Conservation (phyloP, 2,113 vertebrate genomes). For the Athene noctua region DNA sequence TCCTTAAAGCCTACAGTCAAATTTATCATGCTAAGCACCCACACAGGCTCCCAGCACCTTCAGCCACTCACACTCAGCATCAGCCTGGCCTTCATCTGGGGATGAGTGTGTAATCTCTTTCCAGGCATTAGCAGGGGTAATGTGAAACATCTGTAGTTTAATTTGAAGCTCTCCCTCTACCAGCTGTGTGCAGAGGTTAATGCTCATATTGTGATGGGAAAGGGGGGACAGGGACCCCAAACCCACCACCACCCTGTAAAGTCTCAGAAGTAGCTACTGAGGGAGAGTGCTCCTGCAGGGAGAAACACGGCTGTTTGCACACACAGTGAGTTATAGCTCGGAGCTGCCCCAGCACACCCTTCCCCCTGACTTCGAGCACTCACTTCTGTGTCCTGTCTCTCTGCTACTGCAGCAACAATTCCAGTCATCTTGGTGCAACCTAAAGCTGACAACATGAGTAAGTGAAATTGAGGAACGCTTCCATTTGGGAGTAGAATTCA, state of each 20-base stretch:
- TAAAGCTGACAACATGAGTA: neutral
- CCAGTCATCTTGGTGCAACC: neutral
- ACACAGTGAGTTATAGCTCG: neutral
- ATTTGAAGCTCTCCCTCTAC: neutral
- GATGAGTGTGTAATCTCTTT: accelerated
- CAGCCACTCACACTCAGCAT: neutral
- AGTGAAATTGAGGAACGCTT: accelerated
- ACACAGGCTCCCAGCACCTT: neutral
- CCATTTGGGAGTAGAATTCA: neutral
- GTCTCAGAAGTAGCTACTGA: neutral
- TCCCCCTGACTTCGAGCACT: neutral
- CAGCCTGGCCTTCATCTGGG: accelerated
- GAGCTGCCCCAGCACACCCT: neutral
- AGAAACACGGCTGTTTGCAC: accelerated
- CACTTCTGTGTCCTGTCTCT: neutral
- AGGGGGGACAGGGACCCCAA: neutral
- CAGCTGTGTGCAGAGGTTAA: neutral
- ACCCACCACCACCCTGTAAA: neutral
- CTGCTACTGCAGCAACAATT: neutral
- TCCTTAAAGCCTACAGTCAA: neutral
- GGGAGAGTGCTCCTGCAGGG: accelerated
- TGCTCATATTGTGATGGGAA: neutral
- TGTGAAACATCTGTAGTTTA: neutral
- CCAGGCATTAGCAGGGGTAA: neutral
- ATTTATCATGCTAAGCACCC: neutral